These are phyloP conservation scores for Lithophane ornitopus DNA, from an alignment of 2,888 invertebrate genomes.

Conservation along the genomic window DNA sequence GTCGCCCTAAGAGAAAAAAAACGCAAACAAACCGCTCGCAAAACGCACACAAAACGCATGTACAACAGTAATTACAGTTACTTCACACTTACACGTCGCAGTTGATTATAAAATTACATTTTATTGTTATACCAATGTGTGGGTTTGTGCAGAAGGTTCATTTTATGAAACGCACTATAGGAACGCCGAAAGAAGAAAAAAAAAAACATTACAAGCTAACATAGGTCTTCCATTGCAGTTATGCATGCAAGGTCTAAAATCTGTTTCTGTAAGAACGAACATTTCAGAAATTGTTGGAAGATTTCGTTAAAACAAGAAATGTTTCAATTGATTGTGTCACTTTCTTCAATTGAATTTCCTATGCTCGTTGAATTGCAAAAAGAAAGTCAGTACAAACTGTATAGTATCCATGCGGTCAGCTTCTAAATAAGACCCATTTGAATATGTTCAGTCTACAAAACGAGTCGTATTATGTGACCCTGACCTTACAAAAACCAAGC, in stretches of 20 bases:
- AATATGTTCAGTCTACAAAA: background rate
- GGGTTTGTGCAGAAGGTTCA: slow-evolving; percentile 29
- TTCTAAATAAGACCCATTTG: background rate
- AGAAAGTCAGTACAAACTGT: background rate
- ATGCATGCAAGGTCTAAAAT: too few relatives aligned
- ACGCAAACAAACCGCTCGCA: slow-evolving; percentile 38
- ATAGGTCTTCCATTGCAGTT: too few relatives aligned
- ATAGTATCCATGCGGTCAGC: background rate
- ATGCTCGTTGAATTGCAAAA: background rate
- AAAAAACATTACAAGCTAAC: background rate
- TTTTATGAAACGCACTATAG: background rate
- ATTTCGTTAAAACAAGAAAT: background rate
- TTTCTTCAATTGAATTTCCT: background rate
- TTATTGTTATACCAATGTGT: slow-evolving; percentile 56
- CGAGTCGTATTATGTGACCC: background rate
- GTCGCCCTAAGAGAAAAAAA: slow-evolving; percentile 29
- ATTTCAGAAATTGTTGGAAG: background rate
- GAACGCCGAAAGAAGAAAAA: background rate
- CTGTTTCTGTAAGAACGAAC: background rate
- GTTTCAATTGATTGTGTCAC: background rate
- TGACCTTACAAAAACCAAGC: slow-evolving; percentile 12
- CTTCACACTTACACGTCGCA: slow-evolving; percentile 62
- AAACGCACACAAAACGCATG: slow-evolving; percentile 57
- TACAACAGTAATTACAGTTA: slow-evolving; percentile 57
- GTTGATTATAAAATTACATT: slow-evolving; percentile 66